Evolutionary conservation across 2,797 vertebrate genomes (phyloP).

Genomic region (Neosalanx taihuensis): DNA sequence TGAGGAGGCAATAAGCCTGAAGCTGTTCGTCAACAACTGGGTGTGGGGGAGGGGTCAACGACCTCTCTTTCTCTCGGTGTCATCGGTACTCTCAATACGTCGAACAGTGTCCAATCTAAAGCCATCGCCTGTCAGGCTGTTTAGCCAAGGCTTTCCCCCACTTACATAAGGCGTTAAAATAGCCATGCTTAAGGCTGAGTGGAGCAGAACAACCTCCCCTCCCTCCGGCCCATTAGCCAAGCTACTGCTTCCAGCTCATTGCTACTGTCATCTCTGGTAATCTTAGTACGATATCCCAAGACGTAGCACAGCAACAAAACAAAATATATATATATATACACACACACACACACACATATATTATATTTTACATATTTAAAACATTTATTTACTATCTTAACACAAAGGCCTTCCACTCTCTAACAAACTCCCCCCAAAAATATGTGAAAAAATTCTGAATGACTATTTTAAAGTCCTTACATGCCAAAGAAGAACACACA

Average conservation of each 20-base stretch:
- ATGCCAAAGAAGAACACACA: no score
- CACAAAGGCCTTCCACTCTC: background rate
- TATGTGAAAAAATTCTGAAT: no score
- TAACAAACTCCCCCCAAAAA: background rate
- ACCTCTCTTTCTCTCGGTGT: background rate
- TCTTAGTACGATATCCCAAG: no score
- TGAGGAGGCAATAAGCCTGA: no score
- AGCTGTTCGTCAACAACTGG: background rate
- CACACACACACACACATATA: no score
- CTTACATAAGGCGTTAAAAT: slow-evolving; percentile 27
- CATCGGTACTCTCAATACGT: background rate
- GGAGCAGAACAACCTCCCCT: slow-evolving; percentile 7
- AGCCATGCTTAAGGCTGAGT: slow-evolving; percentile 20
- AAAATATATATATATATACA: background rate
- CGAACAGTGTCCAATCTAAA: background rate
- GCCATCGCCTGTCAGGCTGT: background rate
- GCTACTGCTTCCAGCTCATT: background rate
- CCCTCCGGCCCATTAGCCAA: slow-evolving; percentile 6
- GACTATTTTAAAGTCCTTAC: no score
- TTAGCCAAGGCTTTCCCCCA: background rate
- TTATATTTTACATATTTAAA: background rate
- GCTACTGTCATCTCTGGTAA: no score
- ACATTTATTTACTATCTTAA: background rate
- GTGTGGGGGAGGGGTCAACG: background rate
- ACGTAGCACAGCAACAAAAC: no score